These are phyloP conservation scores for Bergia puertoricense DNA, from an alignment of 92 coral and sea anemone genomes.

Conservation along the genomic window DNA sequence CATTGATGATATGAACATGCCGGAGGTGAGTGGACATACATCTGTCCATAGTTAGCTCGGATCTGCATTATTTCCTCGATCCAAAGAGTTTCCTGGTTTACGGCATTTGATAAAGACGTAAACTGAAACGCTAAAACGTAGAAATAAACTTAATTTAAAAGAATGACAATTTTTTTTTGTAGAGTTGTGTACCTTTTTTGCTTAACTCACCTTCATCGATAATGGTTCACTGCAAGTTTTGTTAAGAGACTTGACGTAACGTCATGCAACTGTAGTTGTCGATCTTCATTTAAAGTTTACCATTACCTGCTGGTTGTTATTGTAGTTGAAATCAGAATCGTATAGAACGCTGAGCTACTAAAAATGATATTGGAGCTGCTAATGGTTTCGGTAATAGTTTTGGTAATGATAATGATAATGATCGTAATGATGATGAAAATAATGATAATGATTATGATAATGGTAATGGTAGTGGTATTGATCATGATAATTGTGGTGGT, in stretches of 20 bases:
- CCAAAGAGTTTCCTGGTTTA: not conserved
- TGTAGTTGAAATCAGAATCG: not conserved
- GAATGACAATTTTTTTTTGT: too few relatives aligned
- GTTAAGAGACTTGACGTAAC: too few relatives aligned
- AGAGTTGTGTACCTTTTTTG: too few relatives aligned
- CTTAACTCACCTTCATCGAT: too few relatives aligned
- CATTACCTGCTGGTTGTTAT: too few relatives aligned
- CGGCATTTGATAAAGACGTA: too few relatives aligned
- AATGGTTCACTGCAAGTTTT: too few relatives aligned
- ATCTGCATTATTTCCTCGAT: not conserved
- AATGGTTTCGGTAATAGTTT: not conserved
- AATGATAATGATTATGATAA: too few relatives aligned
- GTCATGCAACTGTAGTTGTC: too few relatives aligned
- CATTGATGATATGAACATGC: constrained; percentile 99
- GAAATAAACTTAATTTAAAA: too few relatives aligned
- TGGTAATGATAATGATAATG: not conserved
- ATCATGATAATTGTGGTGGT: not conserved
- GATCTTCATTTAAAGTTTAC: too few relatives aligned
- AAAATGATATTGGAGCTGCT: not conserved
- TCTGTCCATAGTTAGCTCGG: not conserved
- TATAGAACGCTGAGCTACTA: not conserved
- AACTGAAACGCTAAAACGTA: too few relatives aligned
- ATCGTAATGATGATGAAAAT: not conserved
- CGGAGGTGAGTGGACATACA: constrained; percentile 72
- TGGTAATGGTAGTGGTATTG: not conserved